A percentile compares a stretch with the other conserved stretches of the same genome.
These are phyloP conservation scores for Tursiops truncatus DNA, from an alignment of 2,113 vertebrate genomes.

Conservation along the genomic window DNA sequence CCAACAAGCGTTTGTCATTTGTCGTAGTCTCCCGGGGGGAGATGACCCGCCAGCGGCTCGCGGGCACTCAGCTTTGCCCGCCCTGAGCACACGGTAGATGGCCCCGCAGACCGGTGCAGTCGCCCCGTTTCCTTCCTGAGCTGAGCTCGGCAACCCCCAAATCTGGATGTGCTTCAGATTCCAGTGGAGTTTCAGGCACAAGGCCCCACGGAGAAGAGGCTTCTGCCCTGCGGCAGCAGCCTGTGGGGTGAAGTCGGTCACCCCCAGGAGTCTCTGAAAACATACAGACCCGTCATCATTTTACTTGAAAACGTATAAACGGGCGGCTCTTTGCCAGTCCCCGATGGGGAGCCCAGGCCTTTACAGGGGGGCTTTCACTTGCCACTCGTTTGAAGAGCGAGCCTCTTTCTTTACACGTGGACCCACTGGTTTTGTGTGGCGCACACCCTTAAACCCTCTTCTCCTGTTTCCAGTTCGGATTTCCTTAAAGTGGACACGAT, in stretches of 20 bases:
- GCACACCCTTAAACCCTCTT: not conserved
- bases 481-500: not conserved
- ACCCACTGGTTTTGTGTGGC: not conserved
- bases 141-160: not conserved
- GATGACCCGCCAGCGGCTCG: too few relatives aligned
- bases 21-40: too few relatives aligned
- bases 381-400: too few relatives aligned
- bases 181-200: too few relatives aligned
- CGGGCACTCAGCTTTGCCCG: too few relatives aligned
- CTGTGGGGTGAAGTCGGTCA: not conserved
- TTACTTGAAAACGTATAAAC: not conserved
- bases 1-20: too few relatives aligned
- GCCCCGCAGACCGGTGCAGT: not conserved
- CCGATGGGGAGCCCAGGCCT: not conserved
- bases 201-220: too few relatives aligned
- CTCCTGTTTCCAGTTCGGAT: not conserved
- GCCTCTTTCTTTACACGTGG: too few relatives aligned
- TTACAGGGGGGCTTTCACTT: not conserved
- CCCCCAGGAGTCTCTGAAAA: not conserved
- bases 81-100: too few relatives aligned
- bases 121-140: fast-evolving
- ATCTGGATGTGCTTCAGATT: not conserved
- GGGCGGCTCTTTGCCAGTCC: not conserved
- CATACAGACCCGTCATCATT: not conserved
- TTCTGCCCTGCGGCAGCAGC: not conserved